A percentile compares a stretch with the other conserved stretches of the same genome.
These are phyloP conservation scores for Archivesica marissinica DNA, from an alignment of 1,140 invertebrate species.

Conservation along the genomic window DNA sequence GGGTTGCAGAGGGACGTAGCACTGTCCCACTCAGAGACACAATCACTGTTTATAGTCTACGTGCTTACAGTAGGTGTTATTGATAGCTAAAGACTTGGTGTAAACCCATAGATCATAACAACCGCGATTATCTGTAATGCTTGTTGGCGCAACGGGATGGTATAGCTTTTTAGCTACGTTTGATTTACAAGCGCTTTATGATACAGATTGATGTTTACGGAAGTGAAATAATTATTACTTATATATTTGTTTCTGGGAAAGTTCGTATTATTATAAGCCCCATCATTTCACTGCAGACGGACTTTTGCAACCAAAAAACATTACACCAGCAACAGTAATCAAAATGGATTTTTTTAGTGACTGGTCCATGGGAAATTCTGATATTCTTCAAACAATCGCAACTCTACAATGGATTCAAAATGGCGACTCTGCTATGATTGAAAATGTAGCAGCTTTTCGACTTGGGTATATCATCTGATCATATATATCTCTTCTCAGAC, in stretches of 20 bases:
- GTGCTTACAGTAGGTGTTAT: too few species aligned
- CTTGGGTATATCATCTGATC: conserved; percentile 51
- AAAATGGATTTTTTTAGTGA: conserved; percentile 56
- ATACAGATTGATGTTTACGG: too few species aligned
- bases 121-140: too few species aligned
- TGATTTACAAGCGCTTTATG: not conserved
- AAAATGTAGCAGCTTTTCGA: conserved; percentile 61
- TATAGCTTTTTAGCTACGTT: not conserved
- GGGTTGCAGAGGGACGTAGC: too few species aligned
- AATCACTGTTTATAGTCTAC: too few species aligned
- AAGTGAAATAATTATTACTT: not conserved
- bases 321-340: too few species aligned
- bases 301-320: not conserved
- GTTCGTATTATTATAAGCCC: not conserved
- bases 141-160: too few species aligned
- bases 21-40: too few species aligned
- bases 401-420: conserved; percentile 65
- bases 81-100: too few species aligned
- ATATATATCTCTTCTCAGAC: not conserved
- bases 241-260: not conserved
- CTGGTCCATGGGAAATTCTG: conserved; percentile 42
- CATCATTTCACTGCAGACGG: not conserved
- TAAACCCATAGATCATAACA: too few species aligned
- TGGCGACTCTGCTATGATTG: conserved; percentile 61
- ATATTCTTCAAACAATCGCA: conserved; percentile 69